These are phyloP conservation scores for Eilema depressum DNA, from an alignment of 2,888 invertebrate species.

Conservation along the genomic window DNA sequence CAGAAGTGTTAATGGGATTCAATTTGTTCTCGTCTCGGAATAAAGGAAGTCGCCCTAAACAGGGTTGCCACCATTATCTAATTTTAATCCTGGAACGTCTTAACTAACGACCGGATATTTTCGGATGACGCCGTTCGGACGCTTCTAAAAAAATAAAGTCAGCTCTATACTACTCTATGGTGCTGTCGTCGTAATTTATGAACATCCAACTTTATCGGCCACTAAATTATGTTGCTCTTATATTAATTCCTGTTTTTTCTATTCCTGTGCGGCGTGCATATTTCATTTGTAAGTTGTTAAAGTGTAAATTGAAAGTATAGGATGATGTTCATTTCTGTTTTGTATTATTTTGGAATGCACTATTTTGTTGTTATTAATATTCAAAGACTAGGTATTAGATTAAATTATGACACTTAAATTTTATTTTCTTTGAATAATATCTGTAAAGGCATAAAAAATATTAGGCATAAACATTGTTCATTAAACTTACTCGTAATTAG, in stretches of 20 bases:
- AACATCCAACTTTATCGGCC: slow-evolving; percentile 69
- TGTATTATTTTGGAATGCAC: slow-evolving; percentile 19
- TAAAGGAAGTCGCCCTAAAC: slow-evolving; percentile 60
- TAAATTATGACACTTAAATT: no score
- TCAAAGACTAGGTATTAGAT: no score
- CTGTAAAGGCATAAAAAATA: background rate
- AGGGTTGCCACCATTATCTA: slow-evolving; percentile 69
- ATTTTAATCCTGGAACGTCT: slow-evolving; percentile 73
- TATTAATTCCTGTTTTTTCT: slow-evolving; percentile 62
- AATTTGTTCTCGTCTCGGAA: slow-evolving; percentile 52
- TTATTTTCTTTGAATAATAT: no score
- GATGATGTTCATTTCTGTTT: slow-evolving; percentile 37
- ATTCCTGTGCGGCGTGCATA: slow-evolving; percentile 46
- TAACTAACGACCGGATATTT: slow-evolving; percentile 78
- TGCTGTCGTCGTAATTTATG: slow-evolving; percentile 75
- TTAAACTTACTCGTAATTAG: background rate
- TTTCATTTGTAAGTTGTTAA: slow-evolving; percentile 48
- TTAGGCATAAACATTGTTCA: background rate
- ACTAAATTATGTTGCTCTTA: slow-evolving; percentile 65
- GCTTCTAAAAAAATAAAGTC: slow-evolving; percentile 67
- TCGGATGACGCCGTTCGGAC: slow-evolving; percentile 74
- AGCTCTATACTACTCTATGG: slow-evolving; percentile 48
- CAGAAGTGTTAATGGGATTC: slow-evolving; percentile 49
- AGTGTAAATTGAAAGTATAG: slow-evolving; percentile 29
- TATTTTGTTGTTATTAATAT: background rate